A percentile compares a stretch with the other conserved stretches of the same genome.
Conservation (phyloP, 2,113 vertebrate species). For the Alces alces region DNA sequence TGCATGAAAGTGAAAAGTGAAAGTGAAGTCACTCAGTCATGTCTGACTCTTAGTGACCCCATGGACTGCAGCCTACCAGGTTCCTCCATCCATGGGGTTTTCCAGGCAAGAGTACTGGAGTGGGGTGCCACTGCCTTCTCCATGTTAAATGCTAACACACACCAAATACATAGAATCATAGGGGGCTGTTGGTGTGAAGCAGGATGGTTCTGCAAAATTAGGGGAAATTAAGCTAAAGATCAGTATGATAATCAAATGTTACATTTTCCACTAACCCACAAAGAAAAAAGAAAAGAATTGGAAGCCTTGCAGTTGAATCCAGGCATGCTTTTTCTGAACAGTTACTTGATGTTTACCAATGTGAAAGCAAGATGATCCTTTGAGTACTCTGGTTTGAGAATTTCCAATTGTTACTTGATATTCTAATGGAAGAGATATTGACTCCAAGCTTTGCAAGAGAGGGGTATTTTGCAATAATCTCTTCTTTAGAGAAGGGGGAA, state of each 20-base stretch:
- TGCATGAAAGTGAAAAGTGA: no score
- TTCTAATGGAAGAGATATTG: slow-evolving; percentile 29
- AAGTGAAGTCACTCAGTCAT: no score
- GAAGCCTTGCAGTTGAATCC: background rate
- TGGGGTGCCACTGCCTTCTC: no score
- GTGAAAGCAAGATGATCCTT: slow-evolving; percentile 20
- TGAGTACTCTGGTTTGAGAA: background rate
- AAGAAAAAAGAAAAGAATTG: background rate
- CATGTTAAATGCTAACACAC: background rate
- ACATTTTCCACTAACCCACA: background rate
- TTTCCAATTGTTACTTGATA: background rate
- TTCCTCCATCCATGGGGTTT: no score
- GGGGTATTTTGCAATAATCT: slow-evolving; percentile 28
- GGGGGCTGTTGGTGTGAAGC: slow-evolving; percentile 17
- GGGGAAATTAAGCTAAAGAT: slow-evolving; percentile 25
- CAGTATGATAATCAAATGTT: background rate
- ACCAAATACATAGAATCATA: background rate
- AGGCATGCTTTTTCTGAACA: slow-evolving; percentile 7
- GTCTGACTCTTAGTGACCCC: no score
- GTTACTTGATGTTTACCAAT: background rate
- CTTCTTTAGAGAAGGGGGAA: background rate
- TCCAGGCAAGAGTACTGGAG: no score
- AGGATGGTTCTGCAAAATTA: slow-evolving; percentile 12
- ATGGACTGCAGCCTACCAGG: no score
- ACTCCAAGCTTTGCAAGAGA: background rate